Percentiles rank a stretch among this genome's conserved stretches.
Evolutionary conservation across 2,113 vertebrate species (phyloP).

Genomic region (Psophia crepitans): DNA sequence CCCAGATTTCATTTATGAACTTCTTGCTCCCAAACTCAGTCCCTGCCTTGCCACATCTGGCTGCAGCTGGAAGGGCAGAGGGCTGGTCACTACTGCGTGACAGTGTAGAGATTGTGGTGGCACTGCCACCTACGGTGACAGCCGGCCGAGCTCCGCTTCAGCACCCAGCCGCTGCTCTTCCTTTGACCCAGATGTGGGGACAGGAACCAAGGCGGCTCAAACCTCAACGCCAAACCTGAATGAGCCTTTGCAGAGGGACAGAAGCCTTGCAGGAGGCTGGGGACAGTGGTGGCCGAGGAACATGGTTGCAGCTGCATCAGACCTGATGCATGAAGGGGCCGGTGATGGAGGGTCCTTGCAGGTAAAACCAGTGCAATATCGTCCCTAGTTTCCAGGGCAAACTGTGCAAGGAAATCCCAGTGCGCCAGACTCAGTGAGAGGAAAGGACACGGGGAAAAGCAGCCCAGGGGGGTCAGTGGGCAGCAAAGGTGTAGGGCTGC

Average conservation of each 20-base stretch:
- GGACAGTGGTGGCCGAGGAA: background rate
- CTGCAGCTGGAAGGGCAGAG: background rate
- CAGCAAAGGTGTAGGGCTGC: background rate
- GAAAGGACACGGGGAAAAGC: rapidly evolving
- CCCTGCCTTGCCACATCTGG: background rate
- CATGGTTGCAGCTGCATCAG: background rate
- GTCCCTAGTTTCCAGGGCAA: background rate
- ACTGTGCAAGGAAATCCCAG: background rate
- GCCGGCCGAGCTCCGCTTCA: rapidly evolving
- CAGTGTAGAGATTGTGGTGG: background rate
- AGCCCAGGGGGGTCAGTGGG: background rate
- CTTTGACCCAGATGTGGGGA: background rate
- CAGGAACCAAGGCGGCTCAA: background rate
- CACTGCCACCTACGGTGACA: background rate
- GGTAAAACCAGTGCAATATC: background rate
- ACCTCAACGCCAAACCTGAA: background rate
- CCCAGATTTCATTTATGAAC: background rate
- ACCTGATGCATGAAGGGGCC: background rate
- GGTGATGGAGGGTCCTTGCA: background rate
- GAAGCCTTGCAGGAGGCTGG: background rate
- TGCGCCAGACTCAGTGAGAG: background rate
- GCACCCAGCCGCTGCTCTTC: background rate
- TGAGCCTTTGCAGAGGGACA: background rate
- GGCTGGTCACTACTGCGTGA: background rate
- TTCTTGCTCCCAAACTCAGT: background rate